phyloP scores from a whole-genome alignment of 2,888 invertebrate species.

The Plagiodera versicolora region DNA sequence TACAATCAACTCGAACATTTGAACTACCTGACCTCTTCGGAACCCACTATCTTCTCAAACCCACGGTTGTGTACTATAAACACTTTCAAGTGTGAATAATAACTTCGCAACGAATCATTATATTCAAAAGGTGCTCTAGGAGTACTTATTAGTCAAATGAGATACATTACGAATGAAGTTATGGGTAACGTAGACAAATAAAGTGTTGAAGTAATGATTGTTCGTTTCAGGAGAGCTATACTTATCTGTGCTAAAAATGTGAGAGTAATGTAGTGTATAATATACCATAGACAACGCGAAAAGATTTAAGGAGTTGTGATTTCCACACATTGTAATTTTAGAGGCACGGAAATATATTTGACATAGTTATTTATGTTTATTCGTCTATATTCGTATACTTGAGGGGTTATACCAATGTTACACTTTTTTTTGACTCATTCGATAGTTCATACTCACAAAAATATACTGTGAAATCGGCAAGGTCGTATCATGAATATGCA shows the following conservation, averaged over 20 bases:
- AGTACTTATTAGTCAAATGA: constrained; percentile 20
- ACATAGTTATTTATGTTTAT: no score
- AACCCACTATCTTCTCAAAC: constrained; percentile 3
- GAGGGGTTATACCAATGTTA: no score
- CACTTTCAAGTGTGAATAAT: constrained; percentile 11
- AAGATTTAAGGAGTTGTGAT: background rate
- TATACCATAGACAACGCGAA: background rate
- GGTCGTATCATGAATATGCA: no score
- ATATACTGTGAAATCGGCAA: no score
- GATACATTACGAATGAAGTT: constrained; percentile 16
- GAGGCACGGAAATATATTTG: background rate
- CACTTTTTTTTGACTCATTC: no score
- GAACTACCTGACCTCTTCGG: constrained; percentile 9
- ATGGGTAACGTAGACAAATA: constrained; percentile 19
- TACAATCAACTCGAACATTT: constrained; percentile 5
- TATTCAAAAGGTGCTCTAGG: constrained; percentile 7
- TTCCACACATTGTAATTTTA: constrained; percentile 5
- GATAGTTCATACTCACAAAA: no score
- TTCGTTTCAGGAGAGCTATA: constrained; percentile 1
- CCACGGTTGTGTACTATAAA: constrained; percentile 11
- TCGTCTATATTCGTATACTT: no score
- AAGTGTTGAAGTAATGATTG: constrained; percentile 14
- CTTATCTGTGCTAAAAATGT: constrained; percentile 2
- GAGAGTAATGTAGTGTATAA: background rate
- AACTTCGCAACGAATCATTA: constrained; percentile 5